Percentiles rank a stretch among this genome's conserved stretches.
phyloP scores from a whole-genome alignment of 2,113 vertebrate species.

The human (Homo sapiens) region GRCh38 chr14:22001001-22001500 shows the following conservation, averaged over 20 bases:
- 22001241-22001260: not conserved
- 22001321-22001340: not conserved
- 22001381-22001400: not conserved
- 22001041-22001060: not conserved
- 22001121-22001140: not conserved
- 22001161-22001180: not conserved
- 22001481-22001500: not conserved
- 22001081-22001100: fast-evolving
- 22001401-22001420: not conserved
- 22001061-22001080: not conserved
- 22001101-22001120: not conserved
- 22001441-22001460: not conserved
- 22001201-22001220: not conserved
- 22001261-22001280: not conserved
- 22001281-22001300: not conserved
- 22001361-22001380: not conserved
- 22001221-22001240: not conserved
- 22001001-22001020: not conserved
- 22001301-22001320: not conserved
- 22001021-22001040: not conserved
- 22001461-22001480: not conserved
- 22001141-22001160: not conserved
- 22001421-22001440: not conserved
- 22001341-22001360: not conserved
- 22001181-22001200: not conserved